Conservation (phyloP, 35 echinoderm and acorn worm genomes). For the Hemicentrotus pulcherrimus region DNA sequence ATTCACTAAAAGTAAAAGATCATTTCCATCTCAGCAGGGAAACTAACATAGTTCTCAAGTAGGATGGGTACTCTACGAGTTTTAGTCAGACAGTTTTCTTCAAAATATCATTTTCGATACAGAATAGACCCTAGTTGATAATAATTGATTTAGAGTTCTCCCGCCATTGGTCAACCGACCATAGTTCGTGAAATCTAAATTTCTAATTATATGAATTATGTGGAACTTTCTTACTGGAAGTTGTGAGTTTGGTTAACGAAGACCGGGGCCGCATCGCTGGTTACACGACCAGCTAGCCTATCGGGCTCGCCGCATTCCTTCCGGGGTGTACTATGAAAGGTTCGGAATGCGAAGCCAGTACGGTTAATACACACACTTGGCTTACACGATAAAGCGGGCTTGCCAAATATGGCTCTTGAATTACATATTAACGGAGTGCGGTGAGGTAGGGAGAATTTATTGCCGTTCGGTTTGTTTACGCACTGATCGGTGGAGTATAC, state of each 20-base stretch:
- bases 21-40: too few relatives aligned
- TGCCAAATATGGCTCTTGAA: constrained; percentile 69
- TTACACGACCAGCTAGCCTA: not conserved
- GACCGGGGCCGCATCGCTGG: not conserved
- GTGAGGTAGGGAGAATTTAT: constrained; percentile 59
- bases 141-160: too few relatives aligned
- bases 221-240: not conserved
- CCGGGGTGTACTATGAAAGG: constrained; percentile 53
- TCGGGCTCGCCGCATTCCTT: not conserved
- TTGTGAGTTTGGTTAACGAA: not conserved
- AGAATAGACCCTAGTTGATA: too few relatives aligned
- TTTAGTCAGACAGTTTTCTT: too few relatives aligned
- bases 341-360: constrained; percentile 51
- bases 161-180: too few relatives aligned
- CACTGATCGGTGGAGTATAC: too few relatives aligned
- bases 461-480: not conserved
- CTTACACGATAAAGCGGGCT: constrained; percentile 40
- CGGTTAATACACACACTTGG: constrained; percentile 42
- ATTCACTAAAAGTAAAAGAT: too few relatives aligned
- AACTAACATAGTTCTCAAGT: too few relatives aligned
- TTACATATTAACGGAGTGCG: constrained; percentile 63
- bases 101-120: too few relatives aligned
- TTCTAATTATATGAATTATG: not conserved
- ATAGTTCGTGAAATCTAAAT: not conserved
- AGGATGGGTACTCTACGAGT: too few relatives aligned